Evolutionary conservation across 23 tunicate genomes (phyloP), one percentile per base, ranked within the genome.

Genomic region (Phallusia fumigata): DNA sequence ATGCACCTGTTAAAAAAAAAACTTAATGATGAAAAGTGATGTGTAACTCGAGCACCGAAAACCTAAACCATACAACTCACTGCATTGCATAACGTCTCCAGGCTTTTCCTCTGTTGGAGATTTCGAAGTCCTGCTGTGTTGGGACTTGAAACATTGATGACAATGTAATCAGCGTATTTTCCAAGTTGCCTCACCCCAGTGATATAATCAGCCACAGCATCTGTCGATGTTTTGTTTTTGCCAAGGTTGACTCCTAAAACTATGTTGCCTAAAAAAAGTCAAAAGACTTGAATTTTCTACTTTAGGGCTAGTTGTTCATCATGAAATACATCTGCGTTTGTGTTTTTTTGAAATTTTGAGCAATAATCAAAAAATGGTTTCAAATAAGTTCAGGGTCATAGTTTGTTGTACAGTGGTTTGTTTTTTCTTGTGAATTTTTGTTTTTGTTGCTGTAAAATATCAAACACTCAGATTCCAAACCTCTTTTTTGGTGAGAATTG

Each of bases 81-180:
- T 35, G 76, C 58, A 31, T 35, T 28, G 44, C 90, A 88, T 35
- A 94, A 76, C 3, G 74, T 52, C 58, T 79, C 49, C 10, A 94
- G 75, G 16, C 65, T 64, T 31, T 82, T 76, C 52, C 65, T 76
- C 18, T 77, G 82, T 83, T 94, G 98, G 13, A 94, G 76, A 35
- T 88, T 81, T 79, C 98, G 52, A 33, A 94, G 79, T 24, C 98
- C 98, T 19, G 90, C 88, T 35, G 98, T 94, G 85, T 94, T 94
- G 36, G 98, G 98, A 65, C 98, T 94, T 18, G 98, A 94, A 26
- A 94, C 88, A 94, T 94, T 94, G 30, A 94, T 83, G 69, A 94
- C 98, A 76, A 94, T 79, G 44, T 94, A 94, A 79, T 94, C 93
- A 33, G 94, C 90, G 79, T 51, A 94, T 35, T 33, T 32, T 0